phyloP scores from a whole-genome alignment of 2,797 vertebrate species.

The Chelon labrosus region DNA sequence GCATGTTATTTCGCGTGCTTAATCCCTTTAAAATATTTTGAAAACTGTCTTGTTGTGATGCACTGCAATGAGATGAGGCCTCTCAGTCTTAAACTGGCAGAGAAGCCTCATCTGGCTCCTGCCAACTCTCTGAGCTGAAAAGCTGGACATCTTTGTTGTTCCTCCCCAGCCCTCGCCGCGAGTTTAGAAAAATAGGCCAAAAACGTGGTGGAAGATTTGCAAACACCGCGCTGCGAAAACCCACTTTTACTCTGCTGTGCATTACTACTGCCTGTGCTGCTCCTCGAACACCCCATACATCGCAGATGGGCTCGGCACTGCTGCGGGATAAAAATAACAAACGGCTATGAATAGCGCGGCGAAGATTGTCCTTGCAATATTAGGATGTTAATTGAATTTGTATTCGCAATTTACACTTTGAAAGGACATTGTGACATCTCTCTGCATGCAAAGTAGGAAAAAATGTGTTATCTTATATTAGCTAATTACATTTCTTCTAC shows the following conservation, averaged over 20 bases:
- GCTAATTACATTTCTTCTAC: slow-evolving; percentile 76
- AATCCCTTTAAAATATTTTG: slow-evolving; percentile 38
- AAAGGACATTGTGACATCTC: slow-evolving; percentile 65
- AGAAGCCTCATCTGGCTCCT: slow-evolving; percentile 27
- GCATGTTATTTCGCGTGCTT: slow-evolving; percentile 36
- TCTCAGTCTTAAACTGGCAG: slow-evolving; percentile 36
- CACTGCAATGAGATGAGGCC: slow-evolving; percentile 12
- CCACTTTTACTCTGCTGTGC: slow-evolving; percentile 10
- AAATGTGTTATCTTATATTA: slow-evolving; percentile 63
- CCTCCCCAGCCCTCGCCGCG: slow-evolving; percentile 41
- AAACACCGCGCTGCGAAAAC: slow-evolving; percentile 24
- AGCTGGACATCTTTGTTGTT: slow-evolving; percentile 50
- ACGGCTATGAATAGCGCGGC: slow-evolving; percentile 51
- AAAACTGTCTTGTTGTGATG: too few species aligned
- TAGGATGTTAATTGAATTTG: slow-evolving; percentile 75
- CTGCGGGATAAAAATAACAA: slow-evolving; percentile 41
- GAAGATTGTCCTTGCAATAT: slow-evolving; percentile 68
- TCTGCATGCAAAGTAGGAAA: slow-evolving; percentile 66
- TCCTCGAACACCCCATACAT: slow-evolving; percentile 40
- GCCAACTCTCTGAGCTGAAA: slow-evolving; percentile 47
- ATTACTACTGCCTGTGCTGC: slow-evolving; percentile 24
- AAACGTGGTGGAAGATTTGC: slow-evolving; percentile 40
- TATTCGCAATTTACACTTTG: slow-evolving; percentile 55
- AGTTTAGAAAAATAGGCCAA: slow-evolving; percentile 29
- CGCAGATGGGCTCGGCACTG: slow-evolving; percentile 30